Evolutionary conservation across 1,140 invertebrate genomes (phyloP), one percentile per base, ranked within the genome.

Genomic region (Mesaphorura yosii): DNA sequence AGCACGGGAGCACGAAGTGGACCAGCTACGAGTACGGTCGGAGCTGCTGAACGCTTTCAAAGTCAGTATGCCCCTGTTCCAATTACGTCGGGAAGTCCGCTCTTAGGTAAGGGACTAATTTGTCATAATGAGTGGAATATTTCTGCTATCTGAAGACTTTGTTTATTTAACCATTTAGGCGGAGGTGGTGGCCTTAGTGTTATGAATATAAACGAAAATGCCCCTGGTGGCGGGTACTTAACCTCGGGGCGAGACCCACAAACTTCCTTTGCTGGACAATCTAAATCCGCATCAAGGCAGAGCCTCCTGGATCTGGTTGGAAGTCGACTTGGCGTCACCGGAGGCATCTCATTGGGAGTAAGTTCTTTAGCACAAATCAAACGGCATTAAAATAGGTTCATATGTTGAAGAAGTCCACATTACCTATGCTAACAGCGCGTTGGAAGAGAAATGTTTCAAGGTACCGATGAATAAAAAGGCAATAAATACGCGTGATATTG

Each of bases 291-390:
- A 1, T 78, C 76, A 6, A 68, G 72, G 49, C 73, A 76, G 59
- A 76, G 73, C 51, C 70, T 79, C n/a, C 66, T 79, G 34, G 82
- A 84, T 68, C 69, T 83, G 56, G 79, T 81, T 47, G 76, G 76
- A 54, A 79, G 74, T 65, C 77, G 78, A 65, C 73, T 84, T 66
- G 77, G 78, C 60, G 77, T 76, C 51, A 53, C 55, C 44, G 61
- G 61, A 41, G 61, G 61, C 42, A 54, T 63, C 51, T 63, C 61
- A 26, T 51, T 63, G 19, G 61, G 57, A 28, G 57, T 59, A 59
- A 55, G 57, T 48, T n/a, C n/a, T n/a, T n/a, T n/a, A n/a, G n/a
- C n/a, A n/a, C n/a, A n/a, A n/a, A n/a, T n/a, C n/a, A n/a, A n/a
- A n/a, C n/a, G n/a, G n/a, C n/a, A n/a, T n/a, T n/a, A n/a, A n/a